Percentiles rank a stretch among this genome's conserved stretches.
phyloP scores from a whole-genome alignment of 2,888 invertebrate genomes.

The Synergus umbraculus region DNA sequence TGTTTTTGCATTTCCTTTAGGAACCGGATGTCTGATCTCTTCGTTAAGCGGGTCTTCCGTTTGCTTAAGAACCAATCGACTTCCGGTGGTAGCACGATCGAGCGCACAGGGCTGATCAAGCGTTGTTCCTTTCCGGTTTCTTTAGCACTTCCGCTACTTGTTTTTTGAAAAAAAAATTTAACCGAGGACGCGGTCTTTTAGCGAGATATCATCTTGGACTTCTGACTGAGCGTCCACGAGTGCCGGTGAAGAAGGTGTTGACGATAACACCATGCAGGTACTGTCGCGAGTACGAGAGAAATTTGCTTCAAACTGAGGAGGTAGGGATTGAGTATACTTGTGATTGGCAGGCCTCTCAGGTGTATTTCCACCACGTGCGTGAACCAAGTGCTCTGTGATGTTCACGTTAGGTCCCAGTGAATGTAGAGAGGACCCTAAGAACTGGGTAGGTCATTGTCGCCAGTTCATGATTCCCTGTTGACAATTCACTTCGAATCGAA shows the following conservation, averaged over 20 bases:
- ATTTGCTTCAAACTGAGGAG: slow-evolving; percentile 52
- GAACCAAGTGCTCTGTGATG: slow-evolving; percentile 3
- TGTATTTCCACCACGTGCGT: slow-evolving; percentile 64
- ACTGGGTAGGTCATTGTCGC: slow-evolving; percentile 69
- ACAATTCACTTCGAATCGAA: not conserved
- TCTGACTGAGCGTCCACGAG: not conserved
- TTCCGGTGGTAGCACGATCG: slow-evolving; percentile 32
- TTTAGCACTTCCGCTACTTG: slow-evolving; percentile 23
- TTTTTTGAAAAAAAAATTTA: slow-evolving; percentile 16
- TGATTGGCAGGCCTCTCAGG: slow-evolving; percentile 66
- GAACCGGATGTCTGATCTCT: slow-evolving; percentile 18
- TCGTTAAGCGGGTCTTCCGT: not conserved
- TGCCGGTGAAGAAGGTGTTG: slow-evolving; percentile 42
- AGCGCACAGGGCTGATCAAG: not conserved
- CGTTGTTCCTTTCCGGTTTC: slow-evolving; percentile 32
- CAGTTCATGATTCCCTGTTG: not conserved
- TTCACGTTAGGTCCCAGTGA: slow-evolving; percentile 55
- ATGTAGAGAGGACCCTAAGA: slow-evolving; percentile 49
- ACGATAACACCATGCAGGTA: slow-evolving; percentile 48
- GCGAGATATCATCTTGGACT: slow-evolving; percentile 6
- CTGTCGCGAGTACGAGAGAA: slow-evolving; percentile 49
- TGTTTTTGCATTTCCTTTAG: slow-evolving; percentile 3
- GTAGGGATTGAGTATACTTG: slow-evolving; percentile 62
- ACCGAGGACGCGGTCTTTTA: slow-evolving; percentile 43
- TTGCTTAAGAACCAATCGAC: slow-evolving; percentile 6